These are phyloP conservation scores for Manis pentadactyla DNA, from an alignment of 2,797 vertebrate species.

Conservation along the genomic window DNA sequence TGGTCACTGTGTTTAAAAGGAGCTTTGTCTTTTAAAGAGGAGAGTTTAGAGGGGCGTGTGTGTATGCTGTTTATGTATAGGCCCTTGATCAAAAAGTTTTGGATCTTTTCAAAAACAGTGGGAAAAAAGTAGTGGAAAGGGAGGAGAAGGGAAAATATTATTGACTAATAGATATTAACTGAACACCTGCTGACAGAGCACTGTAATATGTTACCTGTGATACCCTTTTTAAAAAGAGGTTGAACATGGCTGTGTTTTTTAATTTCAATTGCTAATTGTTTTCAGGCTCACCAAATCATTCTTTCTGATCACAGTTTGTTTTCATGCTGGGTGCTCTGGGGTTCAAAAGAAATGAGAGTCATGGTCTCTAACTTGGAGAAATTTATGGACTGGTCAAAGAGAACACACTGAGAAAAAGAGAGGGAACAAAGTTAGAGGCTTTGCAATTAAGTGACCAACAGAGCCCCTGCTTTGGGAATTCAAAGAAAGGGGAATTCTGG, in stretches of 20 bases:
- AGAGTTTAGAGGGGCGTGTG: background rate
- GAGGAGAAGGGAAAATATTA: background rate
- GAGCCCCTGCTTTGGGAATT: background rate
- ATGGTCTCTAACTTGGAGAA: background rate
- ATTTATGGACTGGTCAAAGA: background rate
- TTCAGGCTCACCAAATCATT: conserved; percentile 11
- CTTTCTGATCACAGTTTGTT: background rate
- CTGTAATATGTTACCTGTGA: background rate
- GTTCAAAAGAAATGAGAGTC: background rate
- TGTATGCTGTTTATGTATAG: background rate
- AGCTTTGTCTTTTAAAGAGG: background rate
- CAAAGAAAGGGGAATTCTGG: background rate
- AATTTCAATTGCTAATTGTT: conserved; percentile 37
- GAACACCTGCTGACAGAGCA: background rate
- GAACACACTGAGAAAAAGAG: background rate
- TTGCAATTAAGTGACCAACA: background rate
- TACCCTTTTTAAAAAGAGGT: conserved; percentile 10
- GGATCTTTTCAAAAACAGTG: background rate
- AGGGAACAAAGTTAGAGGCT: background rate
- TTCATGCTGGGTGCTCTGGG: background rate
- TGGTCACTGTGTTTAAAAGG: background rate
- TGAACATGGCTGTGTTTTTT: background rate
- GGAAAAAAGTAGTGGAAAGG: background rate
- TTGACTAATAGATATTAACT: background rate
- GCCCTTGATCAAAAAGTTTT: conserved; percentile 5